These are phyloP conservation scores for Phyllotreta cruciferae DNA, from an alignment of 2,888 invertebrate genomes.

Conservation along the genomic window DNA sequence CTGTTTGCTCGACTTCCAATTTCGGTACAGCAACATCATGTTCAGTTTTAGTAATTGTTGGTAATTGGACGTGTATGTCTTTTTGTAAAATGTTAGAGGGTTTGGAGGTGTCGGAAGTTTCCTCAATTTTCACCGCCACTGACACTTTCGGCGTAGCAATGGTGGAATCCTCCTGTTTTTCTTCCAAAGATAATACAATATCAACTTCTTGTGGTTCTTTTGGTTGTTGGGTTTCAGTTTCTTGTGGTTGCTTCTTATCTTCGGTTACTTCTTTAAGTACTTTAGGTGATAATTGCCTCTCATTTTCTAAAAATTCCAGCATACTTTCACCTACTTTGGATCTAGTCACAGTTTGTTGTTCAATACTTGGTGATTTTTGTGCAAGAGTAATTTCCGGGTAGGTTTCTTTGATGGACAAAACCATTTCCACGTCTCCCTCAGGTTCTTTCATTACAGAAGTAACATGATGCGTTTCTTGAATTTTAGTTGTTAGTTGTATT, in stretches of 20 bases:
- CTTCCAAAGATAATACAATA: slow-evolving; percentile 56
- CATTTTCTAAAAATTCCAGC: slow-evolving; percentile 40
- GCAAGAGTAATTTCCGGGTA: slow-evolving; percentile 28
- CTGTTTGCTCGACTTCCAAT: slow-evolving; percentile 54
- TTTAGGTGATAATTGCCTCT: slow-evolving; percentile 31
- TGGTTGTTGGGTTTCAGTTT: neutral
- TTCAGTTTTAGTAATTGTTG: slow-evolving; percentile 44
- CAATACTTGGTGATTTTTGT: neutral
- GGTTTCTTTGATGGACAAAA: slow-evolving; percentile 44
- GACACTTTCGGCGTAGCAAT: slow-evolving; percentile 56
- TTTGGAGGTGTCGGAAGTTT: slow-evolving; percentile 45
- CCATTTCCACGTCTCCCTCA: slow-evolving; percentile 55
- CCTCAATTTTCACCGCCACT: slow-evolving; percentile 52
- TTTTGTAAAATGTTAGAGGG: slow-evolving; percentile 51
- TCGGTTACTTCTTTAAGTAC: slow-evolving; percentile 2
- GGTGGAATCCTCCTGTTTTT: slow-evolving; percentile 57
- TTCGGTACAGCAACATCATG: slow-evolving; percentile 51
- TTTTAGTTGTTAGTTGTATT: slow-evolving; percentile 16
- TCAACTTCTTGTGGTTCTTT: slow-evolving; percentile 51
- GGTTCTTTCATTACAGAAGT: slow-evolving; percentile 46
- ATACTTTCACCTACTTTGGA: slow-evolving; percentile 11
- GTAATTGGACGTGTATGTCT: slow-evolving; percentile 54
- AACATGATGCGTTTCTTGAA: slow-evolving; percentile 36
- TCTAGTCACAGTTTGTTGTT: slow-evolving; percentile 10
- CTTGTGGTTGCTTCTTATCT: slow-evolving; percentile 3